These are phyloP conservation scores for Semaprochilodus insignis DNA, from an alignment of 2,797 vertebrate species.

Conservation along the genomic window DNA sequence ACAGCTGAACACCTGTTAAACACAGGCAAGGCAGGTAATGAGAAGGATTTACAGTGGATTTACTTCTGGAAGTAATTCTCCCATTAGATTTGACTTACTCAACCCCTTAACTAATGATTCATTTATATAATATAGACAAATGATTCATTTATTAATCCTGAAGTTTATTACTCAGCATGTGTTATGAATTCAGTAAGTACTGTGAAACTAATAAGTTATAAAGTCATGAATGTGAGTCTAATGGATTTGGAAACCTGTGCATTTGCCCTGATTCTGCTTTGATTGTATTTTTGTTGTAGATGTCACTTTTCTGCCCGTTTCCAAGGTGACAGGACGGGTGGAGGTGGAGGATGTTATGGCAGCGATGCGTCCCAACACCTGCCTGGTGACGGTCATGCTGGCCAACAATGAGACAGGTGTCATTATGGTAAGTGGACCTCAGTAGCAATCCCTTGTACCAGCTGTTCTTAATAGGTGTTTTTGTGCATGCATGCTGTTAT, in stretches of 20 bases:
- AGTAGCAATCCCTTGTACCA: neutral
- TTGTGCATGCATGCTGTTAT: neutral
- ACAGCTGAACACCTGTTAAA: conserved; percentile 79
- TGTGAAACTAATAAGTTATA: neutral
- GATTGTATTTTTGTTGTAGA: conserved; percentile 74
- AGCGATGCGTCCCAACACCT: conserved; percentile 85
- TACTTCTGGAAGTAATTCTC: neutral
- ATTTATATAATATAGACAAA: too few relatives aligned
- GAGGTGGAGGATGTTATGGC: conserved; percentile 88
- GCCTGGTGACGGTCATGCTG: conserved; percentile 93
- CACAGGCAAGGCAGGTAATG: conserved; percentile 80
- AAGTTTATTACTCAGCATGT: neutral
- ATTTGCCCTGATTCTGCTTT: conserved; percentile 1
- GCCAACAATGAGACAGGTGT: conserved; percentile 97
- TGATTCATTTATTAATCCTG: neutral
- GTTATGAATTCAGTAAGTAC: neutral
- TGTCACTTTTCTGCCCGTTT: conserved; percentile 88
- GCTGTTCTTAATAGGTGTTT: neutral
- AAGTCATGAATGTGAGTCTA: neutral
- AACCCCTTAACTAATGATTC: neutral
- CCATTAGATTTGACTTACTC: neutral
- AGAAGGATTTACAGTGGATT: neutral
- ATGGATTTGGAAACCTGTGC: neutral
- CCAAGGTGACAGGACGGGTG: conserved; percentile 78
- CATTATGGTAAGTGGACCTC: conserved; percentile 87